Evolutionary conservation across 2,113 vertebrate genomes (phyloP), one percentile per base, ranked within the genome.

Genomic region (Falcunculus frontatus): DNA sequence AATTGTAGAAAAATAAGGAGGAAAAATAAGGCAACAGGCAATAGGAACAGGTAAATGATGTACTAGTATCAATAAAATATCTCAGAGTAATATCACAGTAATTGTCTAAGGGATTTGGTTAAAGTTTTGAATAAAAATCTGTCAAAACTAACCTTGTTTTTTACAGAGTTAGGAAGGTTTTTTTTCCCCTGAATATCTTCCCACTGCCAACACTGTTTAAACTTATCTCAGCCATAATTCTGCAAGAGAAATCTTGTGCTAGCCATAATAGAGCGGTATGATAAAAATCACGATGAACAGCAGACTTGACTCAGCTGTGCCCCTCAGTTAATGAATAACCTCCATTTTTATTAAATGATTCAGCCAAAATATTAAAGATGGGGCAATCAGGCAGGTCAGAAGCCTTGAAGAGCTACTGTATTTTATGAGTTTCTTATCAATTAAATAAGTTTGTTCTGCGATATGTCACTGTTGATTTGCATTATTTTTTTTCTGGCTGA

Each of bases 101-200:
- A 93, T 94, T 84, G 10, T 87, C 91, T 94, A 78, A 96, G 92
- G 86, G 73, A 96, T 95, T 94, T 78, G 44, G 70, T 95, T 97
- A 93, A 91, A 64, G 33, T 85, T 97, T 96, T 94, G 84, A 94
- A 91, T 78, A 87, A 44, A 92, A 96, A 94, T 79, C 64, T 96
- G 83, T 95, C 84, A 97, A 96, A 91, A 63, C 29, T 87, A 88
- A 56, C 47, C 55, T 93, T 87, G 96, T 75, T 93, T 95, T 97
- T 96, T 91, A 96, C 53, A 62, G 77, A 88, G 8, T 84, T 91
- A 84, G 85, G 93, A 92, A 76, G 56, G 9, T 17, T 44, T 23
- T 6, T 83, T 92, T 81, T 19, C 29, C 75, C 29, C 75, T 93
- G 29, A 50, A 78, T 86, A 69, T 64, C 44, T 49, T 94, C 37